Conservation (phyloP, 2,113 vertebrate species). For the Oenanthe melanoleuca region DNA sequence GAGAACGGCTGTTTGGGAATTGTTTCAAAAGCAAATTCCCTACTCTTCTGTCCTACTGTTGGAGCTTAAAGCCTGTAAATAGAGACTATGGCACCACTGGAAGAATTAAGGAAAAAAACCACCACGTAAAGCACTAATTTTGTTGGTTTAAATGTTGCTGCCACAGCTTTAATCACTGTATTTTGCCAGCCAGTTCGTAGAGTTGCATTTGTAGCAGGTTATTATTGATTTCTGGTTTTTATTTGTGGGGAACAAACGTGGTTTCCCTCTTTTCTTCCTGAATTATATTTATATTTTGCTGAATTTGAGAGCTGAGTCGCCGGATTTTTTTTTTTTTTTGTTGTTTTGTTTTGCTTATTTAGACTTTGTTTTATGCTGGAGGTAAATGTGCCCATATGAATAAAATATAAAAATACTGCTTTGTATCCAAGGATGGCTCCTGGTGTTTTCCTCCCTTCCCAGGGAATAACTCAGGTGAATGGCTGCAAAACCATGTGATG, state of each 20-base stretch:
- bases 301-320: conserved; percentile 5
- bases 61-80: conserved; percentile 76
- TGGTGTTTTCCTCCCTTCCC: background rate
- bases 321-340: background rate
- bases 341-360: conserved; percentile 34
- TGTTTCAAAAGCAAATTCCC: conserved; percentile 63
- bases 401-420: conserved; percentile 81
- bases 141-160: conserved; percentile 56
- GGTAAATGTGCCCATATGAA: conserved; percentile 75
- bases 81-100: conserved; percentile 41
- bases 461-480: background rate
- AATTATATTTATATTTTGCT: conserved; percentile 77
- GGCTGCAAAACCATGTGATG: fast-evolving
- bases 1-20: background rate
- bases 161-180: conserved; percentile 67
- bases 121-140: conserved; percentile 59
- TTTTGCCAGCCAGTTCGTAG: conserved; percentile 60
- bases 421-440: conserved; percentile 74
- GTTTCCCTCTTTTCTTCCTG: conserved; percentile 22
- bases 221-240: conserved; percentile 21
- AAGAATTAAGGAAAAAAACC: conserved; percentile 24
- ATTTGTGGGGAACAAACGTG: background rate
- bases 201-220: conserved; percentile 53
- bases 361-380: conserved; percentile 59
- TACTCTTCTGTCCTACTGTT: background rate